Percentiles rank a stretch among this genome's conserved stretches.
Evolutionary conservation across 2,113 vertebrate species (phyloP).

Genomic region (Dasyprocta punctata): DNA sequence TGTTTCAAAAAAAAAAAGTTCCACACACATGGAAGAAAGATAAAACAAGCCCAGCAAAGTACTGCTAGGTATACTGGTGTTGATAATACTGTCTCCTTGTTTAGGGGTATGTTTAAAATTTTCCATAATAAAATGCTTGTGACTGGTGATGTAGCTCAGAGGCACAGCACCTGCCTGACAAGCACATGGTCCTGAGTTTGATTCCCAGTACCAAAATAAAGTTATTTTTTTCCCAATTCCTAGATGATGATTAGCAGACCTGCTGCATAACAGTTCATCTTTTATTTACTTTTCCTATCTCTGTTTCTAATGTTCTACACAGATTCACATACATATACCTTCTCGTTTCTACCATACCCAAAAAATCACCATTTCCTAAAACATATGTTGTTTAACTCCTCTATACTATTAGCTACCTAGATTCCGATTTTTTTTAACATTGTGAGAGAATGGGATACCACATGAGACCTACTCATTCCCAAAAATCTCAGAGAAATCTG

Average conservation of each 20-base stretch:
- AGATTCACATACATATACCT: neutral
- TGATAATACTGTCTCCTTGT: constrained; percentile 33
- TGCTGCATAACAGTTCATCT: neutral
- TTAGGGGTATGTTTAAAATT: constrained; percentile 28
- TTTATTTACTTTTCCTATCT: neutral
- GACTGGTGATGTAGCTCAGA: too few relatives aligned
- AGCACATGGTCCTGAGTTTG: too few relatives aligned
- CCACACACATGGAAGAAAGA: neutral
- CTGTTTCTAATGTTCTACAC: neutral
- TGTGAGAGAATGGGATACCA: neutral
- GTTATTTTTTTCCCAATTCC: neutral
- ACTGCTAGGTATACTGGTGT: neutral
- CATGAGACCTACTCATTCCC: neutral
- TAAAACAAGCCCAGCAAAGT: neutral
- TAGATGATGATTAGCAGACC: neutral
- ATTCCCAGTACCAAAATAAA: neutral
- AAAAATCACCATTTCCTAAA: neutral
- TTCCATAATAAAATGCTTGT: constrained; percentile 9
- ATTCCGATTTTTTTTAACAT: neutral
- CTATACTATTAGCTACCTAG: neutral
- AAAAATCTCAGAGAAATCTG: neutral
- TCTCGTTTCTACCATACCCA: neutral
- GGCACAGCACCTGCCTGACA: too few relatives aligned
- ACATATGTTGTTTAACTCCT: neutral
- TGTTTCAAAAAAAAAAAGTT: neutral